Percentiles rank a stretch among this genome's conserved stretches.
Conservation (phyloP, 2,888 invertebrate species). For the Chymomyza caudatula region DNA sequence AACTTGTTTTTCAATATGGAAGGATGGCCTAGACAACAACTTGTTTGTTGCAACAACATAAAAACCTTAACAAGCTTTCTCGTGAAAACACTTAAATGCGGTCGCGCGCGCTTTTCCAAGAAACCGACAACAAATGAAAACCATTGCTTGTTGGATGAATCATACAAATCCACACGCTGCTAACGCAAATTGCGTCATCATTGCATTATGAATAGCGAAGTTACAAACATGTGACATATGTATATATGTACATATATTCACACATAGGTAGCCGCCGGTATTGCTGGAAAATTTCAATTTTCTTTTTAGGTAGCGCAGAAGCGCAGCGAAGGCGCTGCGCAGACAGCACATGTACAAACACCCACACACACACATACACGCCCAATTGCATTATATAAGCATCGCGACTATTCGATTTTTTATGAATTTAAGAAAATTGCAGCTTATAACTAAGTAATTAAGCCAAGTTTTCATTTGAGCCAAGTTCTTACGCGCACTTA, state of each 20-base stretch:
- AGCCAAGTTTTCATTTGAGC: background rate
- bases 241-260: too few relatives aligned
- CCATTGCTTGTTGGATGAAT: background rate
- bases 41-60: slow-evolving; percentile 9
- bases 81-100: slow-evolving; percentile 18
- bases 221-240: slow-evolving; percentile 42
- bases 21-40: background rate
- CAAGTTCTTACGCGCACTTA: background rate
- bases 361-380: slow-evolving; percentile 38
- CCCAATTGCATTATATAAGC: slow-evolving; percentile 63
- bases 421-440: background rate
- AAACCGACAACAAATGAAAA: slow-evolving; percentile 6
- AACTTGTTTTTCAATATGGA: background rate
- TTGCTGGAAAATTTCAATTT: slow-evolving; percentile 50
- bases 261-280: background rate
- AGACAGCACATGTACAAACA: background rate
- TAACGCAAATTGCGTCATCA: slow-evolving; percentile 56
- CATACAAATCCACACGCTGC: slow-evolving; percentile 53
- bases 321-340: slow-evolving; percentile 48
- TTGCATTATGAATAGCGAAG: slow-evolving; percentile 26
- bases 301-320: slow-evolving; percentile 23
- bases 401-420: background rate
- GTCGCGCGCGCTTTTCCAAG: slow-evolving; percentile 13
- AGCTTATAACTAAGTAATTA: background rate
- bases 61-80: background rate